Percentiles rank a stretch among this genome's conserved stretches.
These are phyloP conservation scores for Cheirogaleus major DNA, from an alignment of 2,797 vertebrate genomes.

Conservation along the genomic window DNA sequence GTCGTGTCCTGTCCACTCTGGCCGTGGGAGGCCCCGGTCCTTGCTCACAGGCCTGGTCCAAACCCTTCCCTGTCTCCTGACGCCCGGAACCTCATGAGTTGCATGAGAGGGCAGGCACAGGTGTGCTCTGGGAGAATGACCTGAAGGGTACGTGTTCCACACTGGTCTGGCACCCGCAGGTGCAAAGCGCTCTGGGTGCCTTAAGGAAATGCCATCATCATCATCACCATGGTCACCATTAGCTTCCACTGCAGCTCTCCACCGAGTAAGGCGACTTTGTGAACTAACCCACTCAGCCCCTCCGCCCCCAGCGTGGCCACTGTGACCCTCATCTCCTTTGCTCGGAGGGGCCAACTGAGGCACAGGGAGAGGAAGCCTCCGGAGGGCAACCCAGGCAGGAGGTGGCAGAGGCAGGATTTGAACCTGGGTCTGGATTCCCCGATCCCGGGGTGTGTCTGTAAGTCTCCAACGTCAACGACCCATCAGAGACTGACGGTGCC, in stretches of 20 bases:
- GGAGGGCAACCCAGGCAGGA: not conserved
- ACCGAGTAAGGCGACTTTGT: not conserved
- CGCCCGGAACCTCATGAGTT: not conserved
- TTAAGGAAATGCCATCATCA: not conserved
- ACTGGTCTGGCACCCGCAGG: too few relatives aligned
- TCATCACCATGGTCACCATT: not conserved
- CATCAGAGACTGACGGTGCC: not conserved
- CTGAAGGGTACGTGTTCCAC: fast-evolving
- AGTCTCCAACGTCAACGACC: not conserved
- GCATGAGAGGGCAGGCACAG: not conserved
- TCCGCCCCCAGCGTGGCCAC: not conserved
- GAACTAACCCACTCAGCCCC: not conserved
- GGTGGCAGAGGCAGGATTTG: not conserved
- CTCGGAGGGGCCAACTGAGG: not conserved
- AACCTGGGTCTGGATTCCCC: not conserved
- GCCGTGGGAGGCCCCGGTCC: not conserved
- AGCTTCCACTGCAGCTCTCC: not conserved
- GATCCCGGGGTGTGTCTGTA: not conserved
- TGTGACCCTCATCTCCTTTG: not conserved
- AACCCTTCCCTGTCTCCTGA: not conserved
- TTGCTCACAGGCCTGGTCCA: not conserved
- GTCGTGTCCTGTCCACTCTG: too few relatives aligned
- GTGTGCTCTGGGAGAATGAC: not conserved
- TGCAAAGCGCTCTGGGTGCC: not conserved
- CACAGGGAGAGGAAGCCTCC: not conserved